These are phyloP conservation scores for Pomatorhinus ruficollis DNA, from an alignment of 2,113 vertebrate species.

Conservation along the genomic window DNA sequence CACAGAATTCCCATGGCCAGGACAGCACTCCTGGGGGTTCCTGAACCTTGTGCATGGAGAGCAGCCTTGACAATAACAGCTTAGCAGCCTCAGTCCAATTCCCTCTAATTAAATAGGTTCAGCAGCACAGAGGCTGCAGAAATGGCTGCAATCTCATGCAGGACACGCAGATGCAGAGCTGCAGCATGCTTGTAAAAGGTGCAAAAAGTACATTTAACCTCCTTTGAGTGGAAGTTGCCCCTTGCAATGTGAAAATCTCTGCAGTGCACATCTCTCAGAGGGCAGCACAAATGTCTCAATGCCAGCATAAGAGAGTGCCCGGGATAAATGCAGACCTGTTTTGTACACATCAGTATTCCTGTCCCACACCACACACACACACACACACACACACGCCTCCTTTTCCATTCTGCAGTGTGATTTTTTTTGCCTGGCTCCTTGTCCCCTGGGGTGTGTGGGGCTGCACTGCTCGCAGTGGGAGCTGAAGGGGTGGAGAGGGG, in stretches of 20 bases:
- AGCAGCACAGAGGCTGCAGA: slow-evolving; percentile 40
- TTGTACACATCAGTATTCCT: neutral
- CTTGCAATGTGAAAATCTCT: neutral
- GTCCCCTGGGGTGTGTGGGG: neutral
- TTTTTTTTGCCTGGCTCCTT: neutral
- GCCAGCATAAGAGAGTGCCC: neutral
- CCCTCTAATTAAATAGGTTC: slow-evolving; percentile 68
- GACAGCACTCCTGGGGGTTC: neutral
- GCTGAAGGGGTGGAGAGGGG: neutral
- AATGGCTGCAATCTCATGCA: slow-evolving; percentile 50
- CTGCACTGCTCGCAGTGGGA: neutral
- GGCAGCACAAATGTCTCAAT: neutral
- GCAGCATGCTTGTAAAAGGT: neutral
- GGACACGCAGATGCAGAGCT: slow-evolving; percentile 42
- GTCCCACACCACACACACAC: neutral
- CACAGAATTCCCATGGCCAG: neutral
- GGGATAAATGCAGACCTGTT: neutral
- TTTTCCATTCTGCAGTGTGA: neutral
- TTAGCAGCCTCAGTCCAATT: slow-evolving; percentile 58
- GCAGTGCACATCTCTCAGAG: neutral
- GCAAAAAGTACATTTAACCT: neutral
- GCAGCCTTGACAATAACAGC: slow-evolving; percentile 43
- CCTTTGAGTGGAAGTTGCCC: neutral
- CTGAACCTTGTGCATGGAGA: slow-evolving; percentile 20
- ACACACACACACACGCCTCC: neutral